Base-by-base conservation (phyloP, 1,140 invertebrate genomes). In the Cecropterus lyciades region DNA sequence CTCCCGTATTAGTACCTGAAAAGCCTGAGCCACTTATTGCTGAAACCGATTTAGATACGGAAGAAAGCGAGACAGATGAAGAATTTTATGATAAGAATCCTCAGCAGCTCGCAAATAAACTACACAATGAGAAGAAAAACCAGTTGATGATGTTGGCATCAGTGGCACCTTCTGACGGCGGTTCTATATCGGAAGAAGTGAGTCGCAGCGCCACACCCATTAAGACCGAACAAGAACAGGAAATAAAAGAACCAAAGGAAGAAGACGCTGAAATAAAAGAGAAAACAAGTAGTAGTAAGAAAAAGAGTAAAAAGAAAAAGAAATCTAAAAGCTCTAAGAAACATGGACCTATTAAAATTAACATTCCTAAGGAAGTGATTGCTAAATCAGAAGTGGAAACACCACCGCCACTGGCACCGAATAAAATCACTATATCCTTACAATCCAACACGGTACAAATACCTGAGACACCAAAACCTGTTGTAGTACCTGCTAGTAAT, bases 41-140 rank as follows among this genome's bases (percentile, higher is more conserved):
- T 20, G 97, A 97, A 88, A 96, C 96, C 0, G 97, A 98, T 82
- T 92, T 97, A 9, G 96, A 97, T 67, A 97, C 96, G 0, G 95
- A 95, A 17, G 95, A 97, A 82, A 96, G 96, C 27, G 96, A 96
- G 43, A 97, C 96, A 1, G 97, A 97, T 82, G 96, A 97, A 90
- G 96, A 97, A 71, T 97, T 97, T 88, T 97, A 97, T 82, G 96
- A 97, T 82, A 94, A 96, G 73, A 93, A 96, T 91, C 96, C 96
- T 0, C 95, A 96, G 69, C 93, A 93, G 67, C 79, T 96, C 45
- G 95, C 95, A 0, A 95, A 93, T 59, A 96, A 96, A 84, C 56
- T 96, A 49, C 74, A 96, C 16, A 94, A 94, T 8, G 95, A 97
- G 73, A 96, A 96, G 85, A 93, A 95, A 5, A 95, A 95, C 73